A percentile compares a stretch with the other conserved stretches of the same genome.
Conservation (phyloP, 2,113 vertebrate species). For the Crotalus viridis region DNA sequence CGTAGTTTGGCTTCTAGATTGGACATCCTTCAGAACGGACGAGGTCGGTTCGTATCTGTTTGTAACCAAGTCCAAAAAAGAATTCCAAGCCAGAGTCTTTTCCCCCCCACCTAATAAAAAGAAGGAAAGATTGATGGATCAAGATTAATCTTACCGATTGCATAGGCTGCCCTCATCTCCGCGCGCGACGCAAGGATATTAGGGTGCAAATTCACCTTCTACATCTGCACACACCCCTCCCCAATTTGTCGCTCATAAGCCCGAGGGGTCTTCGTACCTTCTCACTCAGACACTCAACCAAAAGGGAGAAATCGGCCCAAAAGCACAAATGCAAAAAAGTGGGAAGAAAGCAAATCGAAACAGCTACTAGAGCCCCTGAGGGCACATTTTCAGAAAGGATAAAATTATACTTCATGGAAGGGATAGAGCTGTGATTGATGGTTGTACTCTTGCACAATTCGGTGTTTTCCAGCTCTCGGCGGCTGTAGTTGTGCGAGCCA, state of each 20-base stretch:
- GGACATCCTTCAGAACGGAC: conserved; percentile 11
- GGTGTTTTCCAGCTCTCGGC: neutral
- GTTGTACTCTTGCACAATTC: conserved; percentile 35
- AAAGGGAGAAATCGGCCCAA: neutral
- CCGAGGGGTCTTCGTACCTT: conserved; percentile 16
- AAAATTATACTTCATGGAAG: conserved; percentile 30
- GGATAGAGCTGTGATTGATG: neutral
- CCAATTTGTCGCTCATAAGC: neutral
- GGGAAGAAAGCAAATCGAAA: conserved; percentile 27
- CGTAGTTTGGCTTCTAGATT: conserved; percentile 12
- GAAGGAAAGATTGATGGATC: neutral
- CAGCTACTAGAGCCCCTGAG: conserved; percentile 20
- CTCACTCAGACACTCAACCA: neutral
- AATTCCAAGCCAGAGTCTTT: neutral
- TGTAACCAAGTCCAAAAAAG: neutral
- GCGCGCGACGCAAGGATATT: conserved; percentile 21
- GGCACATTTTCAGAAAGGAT: conserved; percentile 12
- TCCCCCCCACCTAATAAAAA: conserved; percentile 13
- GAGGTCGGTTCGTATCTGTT: conserved; percentile 10
- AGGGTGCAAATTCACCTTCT: neutral
- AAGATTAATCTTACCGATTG: neutral
- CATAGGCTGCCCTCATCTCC: neutral
- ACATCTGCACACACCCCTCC: neutral
- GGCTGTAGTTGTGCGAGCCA: neutral
- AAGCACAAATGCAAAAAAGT: neutral